Evolutionary conservation across 2,797 vertebrate species (phyloP).

Genomic region (Passerculus sandwichensis): DNA sequence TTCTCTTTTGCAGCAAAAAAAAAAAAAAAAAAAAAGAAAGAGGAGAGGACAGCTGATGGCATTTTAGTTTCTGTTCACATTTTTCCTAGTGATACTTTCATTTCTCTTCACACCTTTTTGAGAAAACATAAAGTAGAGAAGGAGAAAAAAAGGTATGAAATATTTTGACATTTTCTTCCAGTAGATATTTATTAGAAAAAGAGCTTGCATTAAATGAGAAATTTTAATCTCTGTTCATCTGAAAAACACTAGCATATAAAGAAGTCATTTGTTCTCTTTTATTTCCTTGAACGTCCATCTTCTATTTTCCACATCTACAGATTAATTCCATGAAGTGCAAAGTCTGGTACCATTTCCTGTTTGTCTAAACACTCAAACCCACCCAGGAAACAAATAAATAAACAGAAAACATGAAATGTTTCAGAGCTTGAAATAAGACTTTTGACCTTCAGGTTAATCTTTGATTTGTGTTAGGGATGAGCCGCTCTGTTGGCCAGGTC

Average conservation of each 20-base stretch:
- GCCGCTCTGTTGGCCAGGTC: not conserved
- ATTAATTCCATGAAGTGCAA: not conserved
- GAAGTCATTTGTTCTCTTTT: not conserved
- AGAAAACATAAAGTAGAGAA: not conserved
- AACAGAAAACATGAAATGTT: not conserved
- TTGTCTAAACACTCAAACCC: not conserved
- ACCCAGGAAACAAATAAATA: not conserved
- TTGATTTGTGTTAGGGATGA: not conserved
- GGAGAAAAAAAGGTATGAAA: not conserved
- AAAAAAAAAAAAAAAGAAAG: not conserved
- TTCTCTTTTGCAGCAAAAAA: not conserved
- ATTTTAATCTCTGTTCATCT: not conserved
- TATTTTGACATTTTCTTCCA: not conserved
- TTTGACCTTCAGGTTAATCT: conserved; percentile 1
- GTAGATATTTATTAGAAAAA: not conserved
- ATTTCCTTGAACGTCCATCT: not conserved
- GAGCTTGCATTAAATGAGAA: not conserved
- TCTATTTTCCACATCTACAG: not conserved
- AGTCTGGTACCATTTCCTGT: not conserved
- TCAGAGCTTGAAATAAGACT: not conserved
- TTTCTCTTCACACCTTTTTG: not conserved
- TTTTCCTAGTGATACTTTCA: not conserved
- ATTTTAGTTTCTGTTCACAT: not conserved
- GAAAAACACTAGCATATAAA: not conserved
- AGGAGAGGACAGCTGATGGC: not conserved